phyloP scores from a whole-genome alignment of 2,113 vertebrate genomes.

The Tychaedon coryphoeus region DNA sequence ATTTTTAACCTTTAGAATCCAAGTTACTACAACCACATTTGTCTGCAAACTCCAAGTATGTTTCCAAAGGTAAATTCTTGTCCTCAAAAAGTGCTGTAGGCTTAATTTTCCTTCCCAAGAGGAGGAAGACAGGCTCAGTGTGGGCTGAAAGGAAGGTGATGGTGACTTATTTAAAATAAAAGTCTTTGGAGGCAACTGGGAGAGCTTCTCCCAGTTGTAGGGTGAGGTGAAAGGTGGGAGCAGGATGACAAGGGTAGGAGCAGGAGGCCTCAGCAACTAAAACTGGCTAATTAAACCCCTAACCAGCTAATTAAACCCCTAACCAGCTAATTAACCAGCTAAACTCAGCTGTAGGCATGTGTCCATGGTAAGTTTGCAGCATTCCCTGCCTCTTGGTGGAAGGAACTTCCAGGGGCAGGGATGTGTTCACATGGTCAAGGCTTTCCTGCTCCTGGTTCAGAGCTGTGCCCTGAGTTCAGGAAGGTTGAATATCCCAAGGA shows the following conservation, averaged over 20 bases:
- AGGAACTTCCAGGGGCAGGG: background rate
- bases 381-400: background rate
- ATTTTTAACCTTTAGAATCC: background rate
- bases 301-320: background rate
- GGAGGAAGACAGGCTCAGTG: background rate
- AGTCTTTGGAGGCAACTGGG: background rate
- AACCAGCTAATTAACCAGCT: background rate
- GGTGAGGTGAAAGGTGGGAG: background rate
- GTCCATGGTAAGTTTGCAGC: background rate
- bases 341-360: background rate
- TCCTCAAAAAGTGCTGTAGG: background rate
- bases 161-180: background rate
- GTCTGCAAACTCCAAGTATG: background rate
- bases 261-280: background rate
- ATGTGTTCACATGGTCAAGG: rapidly evolving
- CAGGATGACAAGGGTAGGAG: background rate
- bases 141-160: background rate
- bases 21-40: background rate
- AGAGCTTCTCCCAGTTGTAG: background rate
- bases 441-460: background rate
- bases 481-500: background rate
- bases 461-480: background rate
- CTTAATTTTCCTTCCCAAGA: background rate
- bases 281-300: background rate
- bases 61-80: background rate